Evolutionary conservation across 2,113 vertebrate genomes (phyloP).

Genomic region (Procapra przewalskii): DNA sequence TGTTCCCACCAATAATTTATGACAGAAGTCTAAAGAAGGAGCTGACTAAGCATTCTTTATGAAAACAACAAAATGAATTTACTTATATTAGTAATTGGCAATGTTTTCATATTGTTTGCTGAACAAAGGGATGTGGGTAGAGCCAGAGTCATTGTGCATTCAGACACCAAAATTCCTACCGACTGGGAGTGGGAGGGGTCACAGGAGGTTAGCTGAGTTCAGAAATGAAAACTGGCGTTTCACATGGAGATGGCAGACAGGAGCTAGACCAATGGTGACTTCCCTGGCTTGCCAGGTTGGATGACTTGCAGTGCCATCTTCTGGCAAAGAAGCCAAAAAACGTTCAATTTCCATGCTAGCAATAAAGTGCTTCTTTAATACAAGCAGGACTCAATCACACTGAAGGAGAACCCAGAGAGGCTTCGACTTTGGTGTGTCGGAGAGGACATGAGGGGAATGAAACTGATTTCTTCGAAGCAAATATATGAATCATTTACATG

Average conservation of each 20-base stretch:
- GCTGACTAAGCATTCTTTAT: background rate
- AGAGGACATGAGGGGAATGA: background rate
- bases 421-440: background rate
- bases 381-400: background rate
- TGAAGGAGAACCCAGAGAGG: background rate
- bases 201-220: background rate
- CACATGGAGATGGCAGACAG: background rate
- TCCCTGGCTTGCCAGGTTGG: background rate
- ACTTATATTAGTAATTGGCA: background rate
- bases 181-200: background rate
- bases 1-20: background rate
- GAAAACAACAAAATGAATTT: background rate
- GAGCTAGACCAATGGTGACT: background rate
- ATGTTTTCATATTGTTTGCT: background rate
- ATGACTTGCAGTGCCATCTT: constrained; percentile 43
- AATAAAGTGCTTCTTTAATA: background rate
- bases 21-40: background rate
- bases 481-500: background rate
- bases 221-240: background rate
- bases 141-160: constrained; percentile 4
- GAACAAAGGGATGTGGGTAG: background rate
- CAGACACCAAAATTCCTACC: constrained; percentile 16
- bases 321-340: constrained; percentile 46
- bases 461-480: background rate
- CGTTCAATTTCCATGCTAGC: background rate